A percentile compares a stretch with the other conserved stretches of the same genome.
Conservation (phyloP, 1,140 invertebrate species). For the Solenopsis invicta region DNA sequence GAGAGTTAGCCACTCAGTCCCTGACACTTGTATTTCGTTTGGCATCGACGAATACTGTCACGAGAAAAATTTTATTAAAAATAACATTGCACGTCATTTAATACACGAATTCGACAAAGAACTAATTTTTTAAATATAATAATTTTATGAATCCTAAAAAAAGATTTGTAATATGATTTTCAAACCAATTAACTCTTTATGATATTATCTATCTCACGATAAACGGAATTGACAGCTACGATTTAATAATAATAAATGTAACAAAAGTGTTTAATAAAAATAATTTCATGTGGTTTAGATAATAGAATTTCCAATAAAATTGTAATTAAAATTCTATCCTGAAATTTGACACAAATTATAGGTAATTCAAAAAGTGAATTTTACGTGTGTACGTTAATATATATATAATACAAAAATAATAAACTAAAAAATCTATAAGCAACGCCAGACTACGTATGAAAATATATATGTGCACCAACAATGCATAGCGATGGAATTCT, state of each 20-base stretch:
- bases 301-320: background rate
- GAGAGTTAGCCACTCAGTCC: slow-evolving; percentile 2
- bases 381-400: background rate
- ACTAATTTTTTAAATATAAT: background rate
- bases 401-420: background rate
- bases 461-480: background rate
- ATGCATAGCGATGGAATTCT: too few relatives aligned
- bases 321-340: background rate
- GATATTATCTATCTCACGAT: background rate
- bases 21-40: background rate
- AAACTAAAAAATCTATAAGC: background rate
- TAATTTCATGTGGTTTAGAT: background rate
- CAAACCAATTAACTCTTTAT: background rate
- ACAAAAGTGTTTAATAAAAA: background rate
- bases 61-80: background rate
- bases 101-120: background rate
- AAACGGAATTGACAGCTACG: background rate
- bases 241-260: background rate
- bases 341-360: background rate
- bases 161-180: background rate
- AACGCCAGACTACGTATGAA: background rate
- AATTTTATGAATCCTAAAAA: slow-evolving; percentile 21
- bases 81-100: background rate
- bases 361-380: background rate
- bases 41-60: background rate